phyloP scores from a whole-genome alignment of 2,797 vertebrate genomes.

The Simalia tracyae region DNA sequence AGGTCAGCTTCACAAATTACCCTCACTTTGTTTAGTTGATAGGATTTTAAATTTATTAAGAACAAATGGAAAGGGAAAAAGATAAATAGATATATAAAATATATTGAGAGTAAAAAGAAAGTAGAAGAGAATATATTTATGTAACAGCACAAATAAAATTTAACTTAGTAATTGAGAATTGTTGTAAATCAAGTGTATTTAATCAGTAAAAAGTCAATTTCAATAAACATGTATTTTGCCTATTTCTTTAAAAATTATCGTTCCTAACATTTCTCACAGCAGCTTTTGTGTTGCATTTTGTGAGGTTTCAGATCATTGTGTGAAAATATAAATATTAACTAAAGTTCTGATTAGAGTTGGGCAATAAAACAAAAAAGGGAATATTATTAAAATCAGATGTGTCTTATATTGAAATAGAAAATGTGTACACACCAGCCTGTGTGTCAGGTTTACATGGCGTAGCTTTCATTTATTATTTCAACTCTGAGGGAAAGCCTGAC shows the following conservation, averaged over 20 bases:
- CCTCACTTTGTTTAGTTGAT: background rate
- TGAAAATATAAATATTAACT: slow-evolving; percentile 70
- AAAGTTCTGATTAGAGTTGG: slow-evolving; percentile 67
- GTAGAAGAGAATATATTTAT: slow-evolving; percentile 3
- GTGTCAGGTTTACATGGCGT: background rate
- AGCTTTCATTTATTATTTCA: slow-evolving; percentile 23
- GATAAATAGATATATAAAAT: background rate
- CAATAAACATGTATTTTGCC: slow-evolving; percentile 59
- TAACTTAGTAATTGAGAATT: slow-evolving; percentile 48
- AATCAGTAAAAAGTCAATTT: slow-evolving; percentile 58
- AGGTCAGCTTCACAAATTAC: background rate
- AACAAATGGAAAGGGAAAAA: background rate
- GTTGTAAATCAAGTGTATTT: slow-evolving; percentile 48
- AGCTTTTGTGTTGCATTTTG: slow-evolving; percentile 67
- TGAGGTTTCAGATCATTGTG: slow-evolving; percentile 68
- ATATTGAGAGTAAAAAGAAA: slow-evolving; percentile 47
- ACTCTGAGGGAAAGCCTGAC: background rate
- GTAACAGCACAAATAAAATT: slow-evolving; percentile 36
- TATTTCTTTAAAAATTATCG: slow-evolving; percentile 66
- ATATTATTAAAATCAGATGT: slow-evolving; percentile 68
- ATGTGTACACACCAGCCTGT: slow-evolving; percentile 37
- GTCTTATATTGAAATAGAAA: slow-evolving; percentile 15
- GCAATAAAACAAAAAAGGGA: slow-evolving; percentile 65
- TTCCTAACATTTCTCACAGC: slow-evolving; percentile 66
- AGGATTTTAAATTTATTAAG: background rate